Base-by-base conservation (phyloP, 2,797 vertebrate genomes). In the Peromyscus eremicus region DNA sequence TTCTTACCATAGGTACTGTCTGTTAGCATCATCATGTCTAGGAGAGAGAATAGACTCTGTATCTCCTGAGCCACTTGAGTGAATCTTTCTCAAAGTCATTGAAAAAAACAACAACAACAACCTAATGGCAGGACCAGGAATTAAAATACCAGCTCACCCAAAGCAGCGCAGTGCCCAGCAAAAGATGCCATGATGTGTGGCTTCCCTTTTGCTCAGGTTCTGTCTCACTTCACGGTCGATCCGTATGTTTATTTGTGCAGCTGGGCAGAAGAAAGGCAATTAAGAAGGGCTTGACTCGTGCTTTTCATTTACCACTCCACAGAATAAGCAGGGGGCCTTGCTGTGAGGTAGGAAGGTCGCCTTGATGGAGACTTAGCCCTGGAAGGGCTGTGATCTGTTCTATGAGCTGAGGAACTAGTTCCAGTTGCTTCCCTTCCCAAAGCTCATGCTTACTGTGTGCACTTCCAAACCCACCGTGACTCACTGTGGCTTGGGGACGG, bases 401-500 rank as follows among this genome's bases (percentile, higher is more conserved):
- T 49, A 34, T 71, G 92, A 92, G 80, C 97, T 97, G 64, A 62
- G 32, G 29, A n/a, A 94, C 81, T 94, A 97, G 98, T 89, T 94
- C 83, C n/a, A 23, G 49, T 66, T 91, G 94, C 81, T 86, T 97
- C 55, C 76, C 10, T 71, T 96, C 91, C 91, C 70, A 29, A 92
- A 97, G 80, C 96, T 94, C 75, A 84, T 14, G 64, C n/a, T 84
- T 92, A 90, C 71, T 91, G 29, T 92, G 62, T 94, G 91, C 92
- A 11, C 93, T 70, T 97, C 98, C 98, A 98, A 97, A 96, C 85
- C 5, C 1, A 83, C 94, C 27, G 55, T 95, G 97, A 97, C 46
- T 97, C 97, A 97, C 93, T 79, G 1, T 66, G 97, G 97, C 92
- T 98, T 97, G 96, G 96, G 85, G 94, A 76, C 70, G 97, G 57